Base-by-base conservation (phyloP, 2,113 vertebrate species). In the Carettochelys insculpta region DNA sequence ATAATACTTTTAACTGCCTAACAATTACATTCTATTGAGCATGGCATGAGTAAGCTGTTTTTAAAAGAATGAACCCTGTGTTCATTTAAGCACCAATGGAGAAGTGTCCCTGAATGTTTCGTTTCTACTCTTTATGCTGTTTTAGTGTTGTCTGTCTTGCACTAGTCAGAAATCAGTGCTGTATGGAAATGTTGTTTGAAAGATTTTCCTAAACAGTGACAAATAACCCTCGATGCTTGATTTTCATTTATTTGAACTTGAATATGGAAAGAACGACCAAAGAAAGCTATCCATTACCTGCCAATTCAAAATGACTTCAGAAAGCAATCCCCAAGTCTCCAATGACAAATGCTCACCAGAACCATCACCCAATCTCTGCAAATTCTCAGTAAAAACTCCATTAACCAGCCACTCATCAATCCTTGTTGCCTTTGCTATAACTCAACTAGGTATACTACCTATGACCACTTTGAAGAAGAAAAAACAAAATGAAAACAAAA, bases 81-180 rank as follows among this genome's bases (percentile, higher is more conserved):
- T 5, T 5, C 8, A 77, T 5, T 5, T 8, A 4, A 45, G 65
- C 24, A 31, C 9, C 9, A 53, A 5, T 0, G 17, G 20, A 11
- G n/a, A 3, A 1, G 25, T 4, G 45, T 54, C n/a, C 0, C 0
- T 2, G 48, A 22, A 19, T 6, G 17, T 27, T 6, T 1, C 9
- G 7, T 34, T 29, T 38, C 54, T 50, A 6, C 34, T 73, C 51
- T 2, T 11, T 43, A 50, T 50, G 4, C 1, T 71, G 81, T 83
- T 80, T 31, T 3, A 29, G 3, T 0, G 48, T 68, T 48, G 41
- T 13, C 53, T 75, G 82, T 53, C 41, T 3, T 3, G 2, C 1
- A 11, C 5, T 0, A 1, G 50, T 65, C 80, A 88, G 83, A 27
- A 45, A 48, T 61, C 65, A 27, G 54, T 6, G 0, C 43, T 8